Evolutionary conservation across 2,888 invertebrate species (phyloP), one percentile per base, ranked within the genome.

Genomic region (Tetragonisca angustula): DNA sequence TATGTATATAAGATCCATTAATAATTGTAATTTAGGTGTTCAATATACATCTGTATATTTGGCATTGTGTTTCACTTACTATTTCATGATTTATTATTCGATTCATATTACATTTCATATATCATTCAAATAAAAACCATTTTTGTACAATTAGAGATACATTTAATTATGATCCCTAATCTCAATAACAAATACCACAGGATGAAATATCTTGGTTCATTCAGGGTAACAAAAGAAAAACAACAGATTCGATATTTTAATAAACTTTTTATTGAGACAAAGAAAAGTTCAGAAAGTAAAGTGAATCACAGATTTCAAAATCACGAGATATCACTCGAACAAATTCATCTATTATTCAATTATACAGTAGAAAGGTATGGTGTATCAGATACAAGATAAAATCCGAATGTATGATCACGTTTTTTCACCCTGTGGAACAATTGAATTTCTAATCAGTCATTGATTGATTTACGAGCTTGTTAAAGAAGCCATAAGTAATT

Each of bases 401-500:
- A 64, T 76, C 62, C 78, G 74, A 69, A 64, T 70, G 2, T 50
- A 17, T 52, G 21, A 69, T 83, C 76, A 76, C 32, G 43, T 52
- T 49, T 65, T 70, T 82, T 85, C 82, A 83, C 79, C 82, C 85
- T 79, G 85, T 83, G 73, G 59, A 78, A 74, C 59, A 76, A 79
- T 73, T 69, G 32, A 65, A 77, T 86, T 73, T 68, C 79, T 86
- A 86, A 61, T 75, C 64, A 80, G 68, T 80, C 69, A 36, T 52
- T 62, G 27, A 54, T 67, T 61, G 68, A 69, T 73, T 54, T 96
- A 97, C 85, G 97, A 97, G 92, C 97, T 97, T 85, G 97, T 97
- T 21, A 97, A 95, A 91, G 97, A 97, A 78, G 99, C 99, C 98
- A 99, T 98, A 9, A 99, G 96, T 90, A 98, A 96, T 95, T 99